These are phyloP conservation scores for Atopsyche davidsoni DNA, from an alignment of 1,140 invertebrate species.

Conservation along the genomic window DNA sequence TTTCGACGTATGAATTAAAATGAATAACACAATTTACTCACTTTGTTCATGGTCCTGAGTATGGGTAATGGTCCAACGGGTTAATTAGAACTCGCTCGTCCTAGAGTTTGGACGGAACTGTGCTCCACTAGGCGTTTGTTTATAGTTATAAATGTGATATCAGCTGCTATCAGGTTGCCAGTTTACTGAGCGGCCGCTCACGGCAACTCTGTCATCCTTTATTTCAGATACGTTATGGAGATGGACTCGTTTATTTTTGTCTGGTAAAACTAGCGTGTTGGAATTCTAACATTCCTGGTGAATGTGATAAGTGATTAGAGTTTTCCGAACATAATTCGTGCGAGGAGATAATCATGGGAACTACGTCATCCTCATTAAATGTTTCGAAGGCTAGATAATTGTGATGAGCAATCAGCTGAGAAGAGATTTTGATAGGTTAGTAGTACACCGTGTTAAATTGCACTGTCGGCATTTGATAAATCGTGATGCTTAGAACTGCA, in stretches of 20 bases:
- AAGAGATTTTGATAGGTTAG: no score
- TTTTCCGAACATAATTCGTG: no score
- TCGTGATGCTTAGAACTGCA: no score
- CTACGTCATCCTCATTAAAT: no score
- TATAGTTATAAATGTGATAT: constrained; percentile 20
- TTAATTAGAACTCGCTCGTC: constrained; percentile 7
- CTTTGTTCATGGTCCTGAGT: not conserved
- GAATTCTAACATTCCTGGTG: no score
- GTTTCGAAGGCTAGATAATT: no score
- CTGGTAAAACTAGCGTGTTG: constrained; percentile 1
- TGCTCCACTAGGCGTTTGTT: constrained; percentile 6
- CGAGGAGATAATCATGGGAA: no score
- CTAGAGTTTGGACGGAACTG: constrained; percentile 21
- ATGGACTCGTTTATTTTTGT: not conserved
- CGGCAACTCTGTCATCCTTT: not conserved
- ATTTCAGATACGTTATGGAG: not conserved
- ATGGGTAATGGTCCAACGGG: not conserved
- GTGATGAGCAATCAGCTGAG: no score
- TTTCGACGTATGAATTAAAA: no score
- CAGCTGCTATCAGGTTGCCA: not conserved
- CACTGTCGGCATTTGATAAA: no score
- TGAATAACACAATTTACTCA: not conserved
- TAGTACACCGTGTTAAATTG: no score
- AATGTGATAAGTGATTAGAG: no score
- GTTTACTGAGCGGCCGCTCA: not conserved